Evolutionary conservation across 1,140 invertebrate genomes (phyloP).

Genomic region (Drosophila dunni): DNA sequence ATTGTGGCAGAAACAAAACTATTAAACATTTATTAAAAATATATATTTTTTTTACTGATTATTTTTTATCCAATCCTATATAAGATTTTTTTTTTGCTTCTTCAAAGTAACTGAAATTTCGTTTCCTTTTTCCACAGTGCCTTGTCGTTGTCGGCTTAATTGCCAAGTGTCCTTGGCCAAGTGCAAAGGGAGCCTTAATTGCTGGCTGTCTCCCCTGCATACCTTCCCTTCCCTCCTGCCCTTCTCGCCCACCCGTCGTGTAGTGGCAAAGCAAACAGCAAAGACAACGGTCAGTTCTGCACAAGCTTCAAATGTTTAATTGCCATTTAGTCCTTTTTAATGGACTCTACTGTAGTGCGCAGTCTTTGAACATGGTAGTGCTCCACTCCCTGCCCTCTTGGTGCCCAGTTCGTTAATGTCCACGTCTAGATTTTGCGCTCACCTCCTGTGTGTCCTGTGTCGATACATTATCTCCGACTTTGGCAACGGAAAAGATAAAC

Average conservation of each 20-base stretch:
- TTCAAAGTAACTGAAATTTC: too few species aligned
- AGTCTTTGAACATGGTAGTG: background rate
- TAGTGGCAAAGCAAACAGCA: constrained; percentile 7
- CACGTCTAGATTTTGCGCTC: constrained; percentile 72
- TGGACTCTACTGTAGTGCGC: constrained; percentile 64
- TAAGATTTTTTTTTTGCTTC: too few species aligned
- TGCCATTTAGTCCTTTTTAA: constrained; percentile 83
- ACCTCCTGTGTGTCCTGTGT: constrained; percentile 63
- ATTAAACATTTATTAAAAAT: too few species aligned
- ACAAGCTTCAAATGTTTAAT: constrained; percentile 76
- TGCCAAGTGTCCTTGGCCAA: constrained; percentile 75
- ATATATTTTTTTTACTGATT: too few species aligned
- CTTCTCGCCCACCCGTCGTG: background rate
- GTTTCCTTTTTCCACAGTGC: too few species aligned
- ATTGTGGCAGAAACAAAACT: too few species aligned
- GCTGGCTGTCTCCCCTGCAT: constrained; percentile 27
- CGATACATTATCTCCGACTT: constrained; percentile 54
- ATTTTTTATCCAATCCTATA: too few species aligned
- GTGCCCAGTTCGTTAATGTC: constrained; percentile 64
- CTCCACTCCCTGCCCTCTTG: background rate
- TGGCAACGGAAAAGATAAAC: constrained; percentile 57
- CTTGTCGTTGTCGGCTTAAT: constrained; percentile 68
- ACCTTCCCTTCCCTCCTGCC: background rate
- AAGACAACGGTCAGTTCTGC: constrained; percentile 34
- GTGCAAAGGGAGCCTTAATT: constrained; percentile 73